A percentile compares a stretch with the other conserved stretches of the same genome.
Evolutionary conservation across 1,140 invertebrate genomes (phyloP).

Genomic region (Leguminivora glycinivorella): DNA sequence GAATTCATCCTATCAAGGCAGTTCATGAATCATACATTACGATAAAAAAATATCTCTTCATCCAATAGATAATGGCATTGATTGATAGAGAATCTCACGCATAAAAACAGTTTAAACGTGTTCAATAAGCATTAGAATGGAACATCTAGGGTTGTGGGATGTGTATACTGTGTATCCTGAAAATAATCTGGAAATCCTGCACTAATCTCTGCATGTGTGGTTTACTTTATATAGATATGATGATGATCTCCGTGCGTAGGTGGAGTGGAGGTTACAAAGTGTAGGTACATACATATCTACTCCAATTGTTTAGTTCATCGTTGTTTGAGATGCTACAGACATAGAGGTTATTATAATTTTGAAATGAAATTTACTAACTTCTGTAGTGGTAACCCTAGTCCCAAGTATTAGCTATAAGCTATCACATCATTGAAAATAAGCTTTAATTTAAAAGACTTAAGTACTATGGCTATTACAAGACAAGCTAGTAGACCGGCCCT

Average conservation of each 20-base stretch:
- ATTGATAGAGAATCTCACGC: constrained; percentile 14
- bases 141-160: not conserved
- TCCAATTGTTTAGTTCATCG: too few species aligned
- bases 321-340: too few species aligned
- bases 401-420: not conserved
- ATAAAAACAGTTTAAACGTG: not conserved
- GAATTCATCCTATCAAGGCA: constrained; percentile 47
- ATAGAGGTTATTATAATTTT: too few species aligned
- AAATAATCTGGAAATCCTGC: too few species aligned
- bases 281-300: too few species aligned
- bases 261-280: too few species aligned
- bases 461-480: not conserved
- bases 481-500: not conserved
- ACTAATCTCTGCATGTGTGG: too few species aligned
- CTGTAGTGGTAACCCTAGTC: not conserved
- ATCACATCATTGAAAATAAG: not conserved
- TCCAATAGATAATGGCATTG: constrained; percentile 30
- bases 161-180: too few species aligned
- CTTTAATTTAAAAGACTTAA: not conserved
- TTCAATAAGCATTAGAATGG: constrained; percentile 12
- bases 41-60: constrained; percentile 46
- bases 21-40: constrained; percentile 48
- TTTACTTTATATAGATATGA: too few species aligned
- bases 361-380: not conserved
- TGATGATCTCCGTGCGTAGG: too few species aligned